A percentile compares a stretch with the other conserved stretches of the same genome.
Conservation (phyloP, 2,113 vertebrate genomes). For the Microcebus ravelobensis region DNA sequence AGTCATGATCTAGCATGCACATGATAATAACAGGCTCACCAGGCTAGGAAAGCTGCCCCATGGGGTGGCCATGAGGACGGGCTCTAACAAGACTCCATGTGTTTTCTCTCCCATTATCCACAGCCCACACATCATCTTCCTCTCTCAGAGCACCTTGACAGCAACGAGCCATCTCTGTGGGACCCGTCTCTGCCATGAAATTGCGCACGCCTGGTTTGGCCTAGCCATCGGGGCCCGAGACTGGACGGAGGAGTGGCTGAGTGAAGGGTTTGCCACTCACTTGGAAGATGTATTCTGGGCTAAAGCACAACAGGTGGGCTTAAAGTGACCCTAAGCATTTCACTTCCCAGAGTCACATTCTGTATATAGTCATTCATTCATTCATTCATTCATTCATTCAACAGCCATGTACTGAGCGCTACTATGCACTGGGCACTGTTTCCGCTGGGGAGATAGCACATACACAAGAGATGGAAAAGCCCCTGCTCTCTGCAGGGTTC, state of each 20-base stretch:
- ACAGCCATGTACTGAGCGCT: background rate
- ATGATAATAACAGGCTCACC: slow-evolving; percentile 81
- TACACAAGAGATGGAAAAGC: background rate
- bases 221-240: slow-evolving; percentile 95
- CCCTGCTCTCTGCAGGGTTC: fast-evolving
- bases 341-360: background rate
- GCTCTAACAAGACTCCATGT: slow-evolving; percentile 66
- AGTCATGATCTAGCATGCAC: slow-evolving; percentile 75
- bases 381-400: background rate
- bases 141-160: slow-evolving; percentile 93
- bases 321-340: background rate
- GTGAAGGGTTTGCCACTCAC: slow-evolving; percentile 97
- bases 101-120: slow-evolving; percentile 80
- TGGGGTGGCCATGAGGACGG: slow-evolving; percentile 68
- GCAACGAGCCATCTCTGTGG: slow-evolving; percentile 89
- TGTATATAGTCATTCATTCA: background rate
- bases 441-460: background rate
- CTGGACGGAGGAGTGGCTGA: slow-evolving; percentile 99
- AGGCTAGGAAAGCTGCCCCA: slow-evolving; percentile 64
- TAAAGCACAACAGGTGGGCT: slow-evolving; percentile 90
- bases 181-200: slow-evolving; percentile 95
- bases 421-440: fast-evolving
- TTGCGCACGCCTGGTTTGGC: slow-evolving; percentile 98
- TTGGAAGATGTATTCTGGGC: slow-evolving; percentile 96
- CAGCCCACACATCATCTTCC: slow-evolving; percentile 97